Base-by-base conservation (phyloP, 2,113 vertebrate species). In the Corythaixoides concolor region DNA sequence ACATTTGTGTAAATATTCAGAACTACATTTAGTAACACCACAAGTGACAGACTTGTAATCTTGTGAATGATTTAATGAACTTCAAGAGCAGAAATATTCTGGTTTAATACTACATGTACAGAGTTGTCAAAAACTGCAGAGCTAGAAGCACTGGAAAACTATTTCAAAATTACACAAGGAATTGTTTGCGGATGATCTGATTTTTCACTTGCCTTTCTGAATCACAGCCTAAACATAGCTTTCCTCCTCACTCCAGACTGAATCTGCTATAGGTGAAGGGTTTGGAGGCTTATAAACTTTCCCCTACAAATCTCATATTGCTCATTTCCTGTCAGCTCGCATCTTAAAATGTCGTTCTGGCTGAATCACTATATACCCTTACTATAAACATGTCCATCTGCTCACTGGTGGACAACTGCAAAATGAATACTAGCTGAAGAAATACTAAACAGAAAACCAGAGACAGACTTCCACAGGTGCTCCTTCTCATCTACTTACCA, bases 331-430 rank as follows among this genome's bases (percentile, higher is more conserved):
- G 12, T 86, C 81, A 72, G 24, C 55, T 77, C 8, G 5, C 72
- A 82, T 92, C 41, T 79, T 91, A 89, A 87, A 93, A 94, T 93
- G 69, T 86, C 90, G 88, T 81, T 84, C 72, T 59, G 53, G 24
- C 30, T 97, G 90, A 95, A 96, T 93, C 90, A 95, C 80, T 73
- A 47, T 30, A 85, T 58, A 85, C 17, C 50, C 89, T 75, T 69
- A 68, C 74, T 90, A 69, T 37, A 95, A 95, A 95, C 89, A 82
- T 73, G 45, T 37, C 80, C 95, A 96, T 96, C 93, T 97, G 96
- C 93, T 97, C 41, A 5, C 59, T 33, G 37, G 35, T 85, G 93
- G 76, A 96, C 93, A 97, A 96, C 77, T 93, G 82, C 39, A 18
- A 87, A 82, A 66, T 30, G 50, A 92, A 83, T 47, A 59, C 50